Base-by-base conservation (phyloP, 2,888 invertebrate genomes). In the Agrotis puta region DNA sequence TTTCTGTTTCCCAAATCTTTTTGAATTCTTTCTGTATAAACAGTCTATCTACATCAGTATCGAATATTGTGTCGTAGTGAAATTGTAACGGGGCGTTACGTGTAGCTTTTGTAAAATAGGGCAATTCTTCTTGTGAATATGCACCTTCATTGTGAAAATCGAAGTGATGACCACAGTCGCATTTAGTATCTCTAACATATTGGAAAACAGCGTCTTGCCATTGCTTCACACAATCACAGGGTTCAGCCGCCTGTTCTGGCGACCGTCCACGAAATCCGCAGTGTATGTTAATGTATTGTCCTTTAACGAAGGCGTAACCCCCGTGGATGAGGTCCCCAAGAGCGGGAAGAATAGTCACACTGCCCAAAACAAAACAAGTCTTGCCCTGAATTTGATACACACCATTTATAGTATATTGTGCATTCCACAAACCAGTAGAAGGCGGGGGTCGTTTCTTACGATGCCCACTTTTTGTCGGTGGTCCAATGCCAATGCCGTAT, bases 321-420 rank as follows among this genome's bases (percentile, higher is more conserved):
- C 95, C 95, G 74, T 95, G 93, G 76, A 95, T 93, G n/a, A 94
- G 82, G 0, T 93, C 90, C 48, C 94, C 95, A 13, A 79, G 59
- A 14, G 93, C 74, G 0, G 94, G 93, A 63, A 93, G 79, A 68
- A 91, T 85, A 45, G 87, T 79, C 24, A 95, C 90, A 70, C 72
- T 91, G 4, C 91, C 93, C 54, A 95, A 85, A 58, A 93, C 78
- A 77, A 82, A 95, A 24, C 89, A 88, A 3, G 88, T 84, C 77
- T 89, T 94, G 18, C 92, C 92, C 13, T 87, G 83, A 65, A 94
- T 70, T 33, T 82, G 83, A 78, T 59, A 90, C 7, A 95, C 92
- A 2, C 95, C 95, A 22, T 87, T 88, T 62, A 95, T 95, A 39
- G 86, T 81, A 77, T 92, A 94, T 73, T 94, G 92, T 2, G 90